Evolutionary conservation across 1,140 invertebrate genomes (phyloP), one percentile per base, ranked within the genome.

Genomic region (Atta texana): DNA sequence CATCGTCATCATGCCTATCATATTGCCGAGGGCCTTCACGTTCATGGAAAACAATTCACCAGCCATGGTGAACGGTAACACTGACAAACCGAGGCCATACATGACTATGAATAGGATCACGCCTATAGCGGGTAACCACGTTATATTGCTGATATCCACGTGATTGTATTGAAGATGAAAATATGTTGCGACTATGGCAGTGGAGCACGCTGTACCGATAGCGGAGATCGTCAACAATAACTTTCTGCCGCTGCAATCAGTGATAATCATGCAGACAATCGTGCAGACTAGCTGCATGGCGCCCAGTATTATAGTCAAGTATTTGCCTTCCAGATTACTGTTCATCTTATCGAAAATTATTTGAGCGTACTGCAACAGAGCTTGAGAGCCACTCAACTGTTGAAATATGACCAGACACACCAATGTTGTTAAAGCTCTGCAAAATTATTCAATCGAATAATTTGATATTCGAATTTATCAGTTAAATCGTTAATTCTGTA

Each of bases 1-100:
- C 87, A 94, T 97, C 97, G 64, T 96, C 63, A 97, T 95, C 69
- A 97, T 96, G 1, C 96, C 96, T 34, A 97, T 93, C 71, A 96
- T 96, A 61, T 96, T 96, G 5, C 97, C 97, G 61, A 96, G 95
- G 2, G 97, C 96, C 89, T 97, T 96, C 7, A 97, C 96, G 88
- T 96, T 96, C 2, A 96, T 96, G 1, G 97, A 96, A 90, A 97
- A 97, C 85, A 97, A 94, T 94, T 98, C 97, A 21, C 97, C 96
- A 86, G 97, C 96, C 89, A 97, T 96, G 53, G 97, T 95, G 92
- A 97, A 96, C 4, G 97, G 97, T 64, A 97, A 96, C 1, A 96
- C 96, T 24, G 97, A 97, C 6, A 77, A 10, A 8, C 97, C 97
- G 28, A 97, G 92, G 21, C 96, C 95, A 92, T 97, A 97, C 87